These are phyloP conservation scores for Acholoe squamosa DNA, from an alignment of 2,888 invertebrate species.

Conservation along the genomic window DNA sequence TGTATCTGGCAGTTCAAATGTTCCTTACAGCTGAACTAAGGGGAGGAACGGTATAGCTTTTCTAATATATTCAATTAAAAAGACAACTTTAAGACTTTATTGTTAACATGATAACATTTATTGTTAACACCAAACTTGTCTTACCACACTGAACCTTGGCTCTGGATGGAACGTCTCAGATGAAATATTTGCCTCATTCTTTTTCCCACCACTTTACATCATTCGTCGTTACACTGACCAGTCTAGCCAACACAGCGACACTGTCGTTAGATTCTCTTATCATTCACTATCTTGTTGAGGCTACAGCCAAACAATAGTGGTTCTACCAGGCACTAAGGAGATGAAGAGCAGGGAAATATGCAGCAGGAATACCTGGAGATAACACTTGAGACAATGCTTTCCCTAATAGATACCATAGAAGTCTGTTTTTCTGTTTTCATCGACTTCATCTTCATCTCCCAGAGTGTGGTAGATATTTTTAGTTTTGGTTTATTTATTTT, in stretches of 20 bases:
- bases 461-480: background rate
- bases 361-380: background rate
- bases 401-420: background rate
- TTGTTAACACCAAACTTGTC: slow-evolving; percentile 64
- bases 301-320: slow-evolving; percentile 21
- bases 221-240: background rate
- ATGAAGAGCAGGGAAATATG: background rate
- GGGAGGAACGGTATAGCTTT: too few relatives aligned
- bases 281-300: background rate
- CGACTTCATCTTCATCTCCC: background rate
- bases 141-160: slow-evolving; percentile 64
- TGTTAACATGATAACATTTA: slow-evolving; percentile 64
- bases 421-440: background rate
- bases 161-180: slow-evolving; percentile 45
- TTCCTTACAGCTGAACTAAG: too few relatives aligned
- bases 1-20: too few relatives aligned
- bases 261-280: background rate
- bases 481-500: background rate
- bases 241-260: slow-evolving; percentile 1
- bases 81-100: background rate
- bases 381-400: background rate
- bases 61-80: too few relatives aligned
- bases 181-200: background rate
- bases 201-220: background rate
- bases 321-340: slow-evolving; percentile 19